A percentile compares a stretch with the other conserved stretches of the same genome.
Conservation (phyloP, 1,140 invertebrate species). For the Orussus abietinus region DNA sequence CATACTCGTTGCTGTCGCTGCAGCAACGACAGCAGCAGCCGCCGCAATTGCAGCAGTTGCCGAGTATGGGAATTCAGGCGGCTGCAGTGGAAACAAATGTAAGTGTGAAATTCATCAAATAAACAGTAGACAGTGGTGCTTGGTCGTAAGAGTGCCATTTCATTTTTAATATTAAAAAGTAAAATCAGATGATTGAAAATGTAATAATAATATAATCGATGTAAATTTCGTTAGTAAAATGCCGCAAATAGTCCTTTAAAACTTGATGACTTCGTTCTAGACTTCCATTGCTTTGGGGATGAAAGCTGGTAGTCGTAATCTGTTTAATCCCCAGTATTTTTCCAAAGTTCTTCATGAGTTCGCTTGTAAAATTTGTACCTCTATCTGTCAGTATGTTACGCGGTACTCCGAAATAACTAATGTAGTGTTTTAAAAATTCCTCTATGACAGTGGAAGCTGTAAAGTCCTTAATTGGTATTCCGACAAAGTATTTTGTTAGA, state of each 20-base stretch:
- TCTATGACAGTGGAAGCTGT: constrained; percentile 3
- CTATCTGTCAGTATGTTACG: constrained; percentile 25
- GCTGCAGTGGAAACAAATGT: too few relatives aligned
- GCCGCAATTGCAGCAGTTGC: too few relatives aligned
- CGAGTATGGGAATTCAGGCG: too few relatives aligned
- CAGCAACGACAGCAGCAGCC: too few relatives aligned
- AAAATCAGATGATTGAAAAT: too few relatives aligned
- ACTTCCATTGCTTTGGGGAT: constrained; percentile 8
- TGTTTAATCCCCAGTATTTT: constrained; percentile 11
- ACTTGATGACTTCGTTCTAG: constrained; percentile 11
- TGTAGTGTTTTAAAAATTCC: constrained; percentile 1
- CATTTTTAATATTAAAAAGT: too few relatives aligned
- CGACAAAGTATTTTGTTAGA: constrained; percentile 10
- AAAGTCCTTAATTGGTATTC: constrained; percentile 2
- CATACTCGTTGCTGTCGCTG: too few relatives aligned
- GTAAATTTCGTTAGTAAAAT: constrained; percentile 10
- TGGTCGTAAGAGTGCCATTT: too few relatives aligned
- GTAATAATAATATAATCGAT: too few relatives aligned
- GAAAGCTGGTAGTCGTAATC: constrained; percentile 13
- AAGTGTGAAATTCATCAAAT: too few relatives aligned
- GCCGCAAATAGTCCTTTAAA: constrained; percentile 10
- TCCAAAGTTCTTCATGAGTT: constrained; percentile 10
- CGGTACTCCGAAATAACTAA: constrained; percentile 18
- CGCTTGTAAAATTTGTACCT: constrained; percentile 27
- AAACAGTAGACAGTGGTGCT: too few relatives aligned